Evolutionary conservation across 2,888 invertebrate genomes (phyloP), one percentile per base, ranked within the genome.

Genomic region (Pseudococcus viburni): DNA sequence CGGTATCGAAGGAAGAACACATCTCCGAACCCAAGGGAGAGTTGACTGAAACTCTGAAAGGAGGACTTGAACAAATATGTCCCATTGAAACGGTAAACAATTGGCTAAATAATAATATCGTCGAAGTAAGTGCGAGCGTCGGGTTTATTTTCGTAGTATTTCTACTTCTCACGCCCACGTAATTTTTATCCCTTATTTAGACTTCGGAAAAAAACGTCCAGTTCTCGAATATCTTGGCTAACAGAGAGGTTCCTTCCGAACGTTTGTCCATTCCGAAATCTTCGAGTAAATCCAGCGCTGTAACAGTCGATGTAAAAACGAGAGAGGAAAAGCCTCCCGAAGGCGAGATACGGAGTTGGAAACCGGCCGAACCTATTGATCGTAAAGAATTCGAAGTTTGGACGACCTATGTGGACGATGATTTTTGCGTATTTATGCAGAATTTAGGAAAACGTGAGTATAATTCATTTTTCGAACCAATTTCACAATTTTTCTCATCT

Each of bases 391-490:
- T 86, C 26, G 46, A 22, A 0, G 85, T 11, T 3, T 33, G 7
- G 9, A 68, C 85, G 0, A 64, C 85, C 0, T 86, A 86, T 12
- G 42, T 86, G n/a, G 68, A 86, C 19, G 26, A 19, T 9, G 46
- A 86, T 42, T 86, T 59, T 42, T 26, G 26, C 33, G 9, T 86
- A 9, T 64, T 6, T 19, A 1, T 86, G 33, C 85, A 86, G 15
- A 15, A 26, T 6, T 9, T 4, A 0, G 85, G 42, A 2, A 33
- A 39, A 39, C 39, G 85, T 86, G 55, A 86, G 85, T 86, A 0
- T 5, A 84, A 33, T 33, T 22, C 15, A n/a, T 22, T 33, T 33
- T 33, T 33, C 26, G 3, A 33, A 2, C 42, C 4, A 80, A 80
- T 39, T 39, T 42, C n/a, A 15, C 15, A 73, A 2, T 73, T 73